Conservation (phyloP, 2,113 vertebrate genomes). For the Syngnathus floridae region DNA sequence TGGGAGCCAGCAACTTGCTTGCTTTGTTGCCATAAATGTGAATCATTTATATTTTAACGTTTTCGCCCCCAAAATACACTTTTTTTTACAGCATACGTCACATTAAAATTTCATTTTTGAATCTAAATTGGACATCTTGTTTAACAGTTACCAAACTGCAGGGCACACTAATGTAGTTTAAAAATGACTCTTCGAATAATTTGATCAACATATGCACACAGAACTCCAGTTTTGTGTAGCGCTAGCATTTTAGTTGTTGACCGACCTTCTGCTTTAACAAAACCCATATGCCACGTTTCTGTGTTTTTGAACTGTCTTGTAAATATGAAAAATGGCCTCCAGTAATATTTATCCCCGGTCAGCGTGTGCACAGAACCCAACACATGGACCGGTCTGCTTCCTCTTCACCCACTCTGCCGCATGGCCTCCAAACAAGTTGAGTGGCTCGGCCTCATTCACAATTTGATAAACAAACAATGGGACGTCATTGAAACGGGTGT, state of each 20-base stretch:
- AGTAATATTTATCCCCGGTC: neutral
- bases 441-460: constrained; percentile 13
- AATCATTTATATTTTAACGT: too few relatives aligned
- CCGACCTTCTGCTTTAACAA: neutral
- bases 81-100: too few relatives aligned
- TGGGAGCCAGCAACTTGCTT: too few relatives aligned
- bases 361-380: constrained; percentile 1
- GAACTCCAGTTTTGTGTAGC: neutral
- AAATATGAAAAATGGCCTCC: constrained; percentile 8
- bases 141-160: too few relatives aligned
- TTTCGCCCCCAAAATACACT: too few relatives aligned
- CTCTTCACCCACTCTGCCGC: constrained; percentile 9
- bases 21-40: too few relatives aligned
- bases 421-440: constrained; percentile 24
- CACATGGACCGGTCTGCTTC: constrained; percentile 18
- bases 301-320: constrained; percentile 3
- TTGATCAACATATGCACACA: neutral
- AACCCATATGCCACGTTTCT: neutral
- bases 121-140: too few relatives aligned
- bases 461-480: neutral
- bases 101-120: too few relatives aligned
- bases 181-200: neutral
- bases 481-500: neutral
- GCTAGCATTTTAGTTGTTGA: neutral
- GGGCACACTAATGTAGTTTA: too few relatives aligned